Percentiles rank a stretch among this genome's conserved stretches.
Evolutionary conservation across 2,113 vertebrate species (phyloP).

Genomic region (Podilymbus podiceps): DNA sequence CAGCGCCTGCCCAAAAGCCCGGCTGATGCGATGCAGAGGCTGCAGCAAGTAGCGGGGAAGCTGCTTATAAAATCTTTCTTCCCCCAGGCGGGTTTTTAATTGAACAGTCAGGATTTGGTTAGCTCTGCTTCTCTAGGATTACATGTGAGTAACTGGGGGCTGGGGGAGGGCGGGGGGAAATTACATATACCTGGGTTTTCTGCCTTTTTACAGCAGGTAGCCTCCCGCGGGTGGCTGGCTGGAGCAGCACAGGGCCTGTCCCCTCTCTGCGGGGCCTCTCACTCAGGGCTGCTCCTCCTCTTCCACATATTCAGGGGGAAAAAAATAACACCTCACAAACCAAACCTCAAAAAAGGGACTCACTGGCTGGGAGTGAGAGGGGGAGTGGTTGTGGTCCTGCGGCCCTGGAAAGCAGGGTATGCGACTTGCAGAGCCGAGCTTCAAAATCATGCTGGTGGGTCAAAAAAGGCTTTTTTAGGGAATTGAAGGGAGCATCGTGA

Average conservation of each 20-base stretch:
- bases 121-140: neutral
- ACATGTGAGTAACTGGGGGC: neutral
- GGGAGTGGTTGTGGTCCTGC: neutral
- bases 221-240: neutral
- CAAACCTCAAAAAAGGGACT: neutral
- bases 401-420: neutral
- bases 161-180: too few relatives aligned
- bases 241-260: neutral
- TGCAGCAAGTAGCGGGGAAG: neutral
- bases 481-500: neutral
- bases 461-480: neutral
- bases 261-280: neutral
- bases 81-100: neutral
- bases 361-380: neutral
- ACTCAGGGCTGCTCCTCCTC: neutral
- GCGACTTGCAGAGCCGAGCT: neutral
- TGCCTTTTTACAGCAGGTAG: neutral
- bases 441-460: neutral
- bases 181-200: rapidly evolving
- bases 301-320: neutral
- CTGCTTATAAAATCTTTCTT: neutral
- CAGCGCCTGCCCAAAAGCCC: neutral
- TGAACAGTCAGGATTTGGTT: neutral
- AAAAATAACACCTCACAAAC: neutral
- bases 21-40: neutral